Percentiles rank a stretch among this genome's conserved stretches.
Evolutionary conservation across 2,113 vertebrate genomes (phyloP).

Genomic region (Tonatia bakeri): DNA sequence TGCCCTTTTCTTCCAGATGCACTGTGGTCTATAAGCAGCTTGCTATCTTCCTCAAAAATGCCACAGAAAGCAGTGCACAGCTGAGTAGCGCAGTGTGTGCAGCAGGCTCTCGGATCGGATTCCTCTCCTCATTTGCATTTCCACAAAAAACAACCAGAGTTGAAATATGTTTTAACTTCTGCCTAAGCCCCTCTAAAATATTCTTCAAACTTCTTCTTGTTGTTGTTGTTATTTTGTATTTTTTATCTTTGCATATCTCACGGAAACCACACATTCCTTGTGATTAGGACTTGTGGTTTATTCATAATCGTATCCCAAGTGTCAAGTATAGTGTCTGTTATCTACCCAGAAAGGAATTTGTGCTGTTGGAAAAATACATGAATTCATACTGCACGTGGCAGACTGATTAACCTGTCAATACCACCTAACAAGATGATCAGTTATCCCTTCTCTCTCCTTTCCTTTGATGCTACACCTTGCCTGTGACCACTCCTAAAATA

Average conservation of each 20-base stretch:
- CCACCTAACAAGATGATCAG: background rate
- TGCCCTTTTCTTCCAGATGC: background rate
- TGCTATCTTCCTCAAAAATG: background rate
- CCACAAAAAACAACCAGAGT: background rate
- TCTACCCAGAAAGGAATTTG: background rate
- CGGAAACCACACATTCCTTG: background rate
- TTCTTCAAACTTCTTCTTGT: background rate
- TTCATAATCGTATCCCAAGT: background rate
- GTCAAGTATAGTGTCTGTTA: background rate
- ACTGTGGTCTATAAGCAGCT: background rate
- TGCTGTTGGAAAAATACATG: background rate
- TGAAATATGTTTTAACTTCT: background rate
- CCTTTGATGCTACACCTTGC: background rate
- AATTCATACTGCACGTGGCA: background rate
- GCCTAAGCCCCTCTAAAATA: background rate
- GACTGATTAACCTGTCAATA: background rate
- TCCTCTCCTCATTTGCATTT: background rate
- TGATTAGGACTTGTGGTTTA: background rate
- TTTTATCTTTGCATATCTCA: background rate
- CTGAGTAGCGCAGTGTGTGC: fast-evolving
- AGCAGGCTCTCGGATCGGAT: background rate
- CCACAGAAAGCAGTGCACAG: background rate
- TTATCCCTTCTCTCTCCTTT: background rate
- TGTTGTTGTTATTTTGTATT: background rate
- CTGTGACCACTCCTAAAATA: background rate